Base-by-base conservation (phyloP, 2,888 invertebrate species). In the Rotaria magnacalcarata region DNA sequence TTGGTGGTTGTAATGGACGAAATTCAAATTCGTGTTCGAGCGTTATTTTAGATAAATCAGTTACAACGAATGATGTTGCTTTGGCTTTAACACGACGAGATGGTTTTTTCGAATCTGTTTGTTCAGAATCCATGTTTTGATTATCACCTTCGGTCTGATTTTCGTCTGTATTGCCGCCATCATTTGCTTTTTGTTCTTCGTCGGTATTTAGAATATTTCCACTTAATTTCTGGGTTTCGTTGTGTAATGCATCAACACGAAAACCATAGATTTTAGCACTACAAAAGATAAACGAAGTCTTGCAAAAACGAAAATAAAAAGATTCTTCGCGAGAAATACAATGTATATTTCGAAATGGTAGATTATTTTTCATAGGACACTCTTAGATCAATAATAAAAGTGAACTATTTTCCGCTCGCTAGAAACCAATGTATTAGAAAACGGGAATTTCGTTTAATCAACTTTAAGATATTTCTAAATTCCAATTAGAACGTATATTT, bases 261-360 rank as follows among this genome's bases (percentile, higher is more conserved):
- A 94, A 93, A 0, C 95, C 94, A 91, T 96, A 96, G 85, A 96
- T 95, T 90, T 95, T 95, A 0, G 95, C 94, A 21, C 96, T 95
- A 54, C 34, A 54, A 54, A 6, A 54, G 3, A 21, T 6, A 21
- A 54, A 54, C 0, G 21, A 7, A 54, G 6, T 54, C 21, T 54
- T 54, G 16, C 1, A 4, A 19, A 54, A 52, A 52, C 14, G 16
- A 14, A 8, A 5, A 50, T 50, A 5, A 50, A 5, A 8, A 50
- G 14, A 11, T 50, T 50, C 14, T 50, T 14, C 14, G 8, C 10
- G 8, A 11, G 50, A 50, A 50, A 50, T 50, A 8, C 14, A 50
- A 50, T 50, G 10, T 50, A 11, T 50, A 3, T 2, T 11, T 50
- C 50, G 34, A 34, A 34, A 34, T 34, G 34, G 34, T 34, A 34